Evolutionary conservation across 30 jellyfish, hydroid and myxozoan genomes (phyloP), one percentile per base, ranked within the genome.

Genomic region (Hydractinia symbiolongicarpus): DNA sequence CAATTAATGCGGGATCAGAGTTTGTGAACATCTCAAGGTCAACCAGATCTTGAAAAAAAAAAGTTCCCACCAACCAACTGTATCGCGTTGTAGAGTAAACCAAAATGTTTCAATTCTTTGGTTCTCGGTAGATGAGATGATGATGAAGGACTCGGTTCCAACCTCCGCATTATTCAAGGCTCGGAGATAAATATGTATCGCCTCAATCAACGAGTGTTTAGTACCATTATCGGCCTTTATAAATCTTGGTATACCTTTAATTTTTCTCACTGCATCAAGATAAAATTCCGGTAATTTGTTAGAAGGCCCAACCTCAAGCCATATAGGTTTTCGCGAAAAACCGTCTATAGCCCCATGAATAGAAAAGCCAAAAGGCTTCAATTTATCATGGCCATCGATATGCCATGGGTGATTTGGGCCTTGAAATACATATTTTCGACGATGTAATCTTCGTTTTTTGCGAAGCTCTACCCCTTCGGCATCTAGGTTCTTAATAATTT

Each of bases 21-120:
- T 78, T 83, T 15, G 58, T 50, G 58, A 78, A 79, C 53, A 72
- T 44, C 51, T 55, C 54, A 30, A 58, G 30, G 78, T 85, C 95
- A 16, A 76, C 70, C 55, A 85, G 81, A 55, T 79, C 95, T 61
- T 73, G 66, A 66, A 85, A 85, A 83, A 78, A 85, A 30, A 30
- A 79, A 54, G 57, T 53, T 73, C 50, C 95, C 95, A 85, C 95
- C 95, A 85, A 50, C 95, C 89, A 68, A 76, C 73, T 55, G 81
- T 50, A 53, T 77, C 86, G 70, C 66, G 71, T 67, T 14, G 80
- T 66, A 84, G 66, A 55, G 78, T 72, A 15, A 85, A 85, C 89
- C 95, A 85, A 55, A 17, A 85, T 64, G 89, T 79, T 66, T 85
- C 89, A 44, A 85, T 85, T 66, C 95, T 81, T 62, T 84, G 90